Base-by-base conservation (phyloP, 2,113 vertebrate species). In the Smithornis capensis region DNA sequence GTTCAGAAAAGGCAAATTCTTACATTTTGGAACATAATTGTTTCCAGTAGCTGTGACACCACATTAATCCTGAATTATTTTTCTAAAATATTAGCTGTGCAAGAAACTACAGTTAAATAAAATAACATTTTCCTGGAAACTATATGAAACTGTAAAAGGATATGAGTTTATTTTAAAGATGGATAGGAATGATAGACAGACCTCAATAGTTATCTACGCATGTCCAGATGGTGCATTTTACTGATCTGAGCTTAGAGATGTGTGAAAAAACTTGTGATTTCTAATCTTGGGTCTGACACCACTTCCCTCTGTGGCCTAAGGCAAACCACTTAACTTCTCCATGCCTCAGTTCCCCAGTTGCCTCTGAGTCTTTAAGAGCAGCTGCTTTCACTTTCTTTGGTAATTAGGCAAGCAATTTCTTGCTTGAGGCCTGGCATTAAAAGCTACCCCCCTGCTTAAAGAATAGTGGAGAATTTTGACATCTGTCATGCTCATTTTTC, bases 271-370 rank as follows among this genome's bases (percentile, higher is more conserved):
- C 35, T 55, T 28, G 24, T 74, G 85, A 90, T 94, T 96, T 95
- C 89, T 95, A 86, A 83, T 95, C 84, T 91, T 77, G 63, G 27
- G 47, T 77, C 70, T 93, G 71, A 88, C 67, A 93, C 45, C 15
- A 80, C 63, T 93, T 93, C 79, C 44, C 60, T 63, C 38, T 53
- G 27, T 67, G 82, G 70, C 90, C 90, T 93, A 57, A 93, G 93
- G 94, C 91, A 94, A 96, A 74, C 60, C 91, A 92, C 78, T 95
- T 91, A 94, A 91, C 89, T 95, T 94, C 84, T 96, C 63, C 88
- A 94, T 86, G 94, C 87, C 93, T 94, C 84, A 90, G 59, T 88
- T 95, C 94, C 92, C 78, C 78, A 38, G 83, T 95, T 90, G 70
- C 87, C 82, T 94, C 76, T 38, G 24, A 67, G 33, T 63, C 47